Base-by-base conservation (phyloP, 2,888 invertebrate genomes). In the Leptinotarsa haldemani region DNA sequence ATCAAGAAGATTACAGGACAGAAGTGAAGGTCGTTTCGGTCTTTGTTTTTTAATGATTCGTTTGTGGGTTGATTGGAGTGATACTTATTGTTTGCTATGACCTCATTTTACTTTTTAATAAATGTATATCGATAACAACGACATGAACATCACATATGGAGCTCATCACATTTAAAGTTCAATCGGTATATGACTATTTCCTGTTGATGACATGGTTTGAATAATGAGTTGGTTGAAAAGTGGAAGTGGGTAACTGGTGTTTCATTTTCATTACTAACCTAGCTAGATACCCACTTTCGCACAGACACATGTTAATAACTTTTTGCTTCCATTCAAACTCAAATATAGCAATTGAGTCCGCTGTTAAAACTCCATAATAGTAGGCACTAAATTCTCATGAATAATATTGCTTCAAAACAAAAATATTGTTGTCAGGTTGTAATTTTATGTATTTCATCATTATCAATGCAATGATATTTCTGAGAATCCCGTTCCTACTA, bases 31-130 rank as follows among this genome's bases (percentile, higher is more conserved):
- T 61, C 61, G n/a, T 61, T 30, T 61, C 40, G 3, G 40, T 40
- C 3, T 61, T 61, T 61, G 61, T 61, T 61, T 30, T 61, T 16
- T 61, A 40, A 40, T 18, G 61, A 40, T 61, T 13, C 61, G 40
- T 40, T n/a, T 61, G 61, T 61, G 30, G 61, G 61, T 40, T 40
- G 61, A 61, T 61, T 30, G 61, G 16, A 58, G 58, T 16, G 16
- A 30, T 40, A 25, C 15, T 61, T 61, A 30, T 61, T 61, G 61
- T 61, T 61, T 61, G 61, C n/a, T 56, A 15, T 15, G 56, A 2
- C 61, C 61, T 40, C 25, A 61, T 61, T 61, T 61, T n/a, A 61
- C 61, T 61, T 61, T 30, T 61, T n/a, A 25, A 61, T 61, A 16
- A 40, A 61, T 16, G 30, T 40, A 18, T 30, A 61, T 61, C 61